A percentile compares a stretch with the other conserved stretches of the same genome.
phyloP scores from a whole-genome alignment of 1,140 invertebrate genomes.

The Drosophila auraria region DNA sequence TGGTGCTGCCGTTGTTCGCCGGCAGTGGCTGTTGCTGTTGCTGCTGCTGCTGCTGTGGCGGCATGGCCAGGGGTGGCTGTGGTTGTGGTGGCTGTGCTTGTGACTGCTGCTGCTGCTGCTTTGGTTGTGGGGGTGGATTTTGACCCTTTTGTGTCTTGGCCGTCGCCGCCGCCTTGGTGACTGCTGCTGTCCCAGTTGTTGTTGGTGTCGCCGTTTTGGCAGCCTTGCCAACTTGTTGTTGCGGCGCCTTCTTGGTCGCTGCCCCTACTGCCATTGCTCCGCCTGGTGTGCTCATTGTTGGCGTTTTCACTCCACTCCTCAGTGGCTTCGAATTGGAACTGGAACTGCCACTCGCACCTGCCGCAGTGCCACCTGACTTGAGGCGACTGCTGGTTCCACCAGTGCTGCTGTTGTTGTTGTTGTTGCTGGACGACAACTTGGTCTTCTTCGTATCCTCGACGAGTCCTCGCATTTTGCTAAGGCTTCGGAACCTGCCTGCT shows the following conservation, averaged over 20 bases:
- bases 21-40: conserved; percentile 37
- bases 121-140: conserved; percentile 57
- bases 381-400: conserved; percentile 34
- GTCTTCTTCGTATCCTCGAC: conserved; percentile 80
- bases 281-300: conserved; percentile 49
- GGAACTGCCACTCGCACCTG: conserved; percentile 50
- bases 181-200: conserved; percentile 14
- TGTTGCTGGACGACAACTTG: conserved; percentile 58
- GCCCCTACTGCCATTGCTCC: conserved; percentile 21
- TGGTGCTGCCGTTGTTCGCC: conserved; percentile 57
- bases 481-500: conserved; percentile 29
- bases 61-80: conserved; percentile 25
- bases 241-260: conserved; percentile 47
- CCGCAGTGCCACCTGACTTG: conserved; percentile 19
- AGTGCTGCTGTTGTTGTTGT: conserved; percentile 51
- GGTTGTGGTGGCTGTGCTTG: conserved; percentile 33
- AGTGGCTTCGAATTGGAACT: conserved; percentile 52
- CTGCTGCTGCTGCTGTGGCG: conserved; percentile 14
- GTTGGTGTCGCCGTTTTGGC: conserved; percentile 40
- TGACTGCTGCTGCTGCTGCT: conserved; percentile 34
- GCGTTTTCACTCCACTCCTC: conserved; percentile 48
- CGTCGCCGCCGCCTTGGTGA: conserved; percentile 28
- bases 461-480: conserved; percentile 75
- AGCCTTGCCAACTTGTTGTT: conserved; percentile 66
- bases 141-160: conserved; percentile 61